phyloP scores from a whole-genome alignment of 2,113 vertebrate genomes.

The Tiliqua scincoides region DNA sequence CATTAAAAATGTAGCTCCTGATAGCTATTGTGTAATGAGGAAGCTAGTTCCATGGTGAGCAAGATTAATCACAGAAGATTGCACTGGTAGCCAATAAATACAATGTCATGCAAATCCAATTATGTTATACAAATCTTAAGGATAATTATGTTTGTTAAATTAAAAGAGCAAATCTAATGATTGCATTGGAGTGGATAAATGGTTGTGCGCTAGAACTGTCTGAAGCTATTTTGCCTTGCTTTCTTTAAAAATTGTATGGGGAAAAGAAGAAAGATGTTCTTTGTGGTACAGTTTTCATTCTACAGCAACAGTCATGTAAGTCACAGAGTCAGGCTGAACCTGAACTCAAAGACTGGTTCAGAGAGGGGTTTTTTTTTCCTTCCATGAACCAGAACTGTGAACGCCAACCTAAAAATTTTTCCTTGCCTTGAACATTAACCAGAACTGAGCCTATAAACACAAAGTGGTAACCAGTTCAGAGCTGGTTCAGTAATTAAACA shows the following conservation, averaged over 20 bases:
- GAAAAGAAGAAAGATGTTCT: background rate
- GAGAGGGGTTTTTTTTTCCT: too few relatives aligned
- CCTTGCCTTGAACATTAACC: too few relatives aligned
- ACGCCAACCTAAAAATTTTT: too few relatives aligned
- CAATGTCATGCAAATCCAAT: slow-evolving; percentile 1
- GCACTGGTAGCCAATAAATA: background rate
- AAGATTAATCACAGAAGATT: slow-evolving; percentile 14
- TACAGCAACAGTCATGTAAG: background rate
- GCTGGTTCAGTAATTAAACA: too few relatives aligned
- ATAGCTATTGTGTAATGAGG: background rate
- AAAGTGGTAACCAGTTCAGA: too few relatives aligned
- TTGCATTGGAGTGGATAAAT: slow-evolving; percentile 5
- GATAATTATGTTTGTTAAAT: slow-evolving; percentile 17
- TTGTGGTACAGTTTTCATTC: too few relatives aligned
- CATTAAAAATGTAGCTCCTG: background rate
- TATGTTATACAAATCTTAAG: background rate
- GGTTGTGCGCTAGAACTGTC: background rate
- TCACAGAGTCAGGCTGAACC: too few relatives aligned
- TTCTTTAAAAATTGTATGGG: background rate
- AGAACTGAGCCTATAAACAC: too few relatives aligned
- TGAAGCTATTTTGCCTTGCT: background rate
- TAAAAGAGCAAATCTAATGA: slow-evolving; percentile 11
- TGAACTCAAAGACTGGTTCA: too few relatives aligned
- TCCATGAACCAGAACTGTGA: too few relatives aligned
- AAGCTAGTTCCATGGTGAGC: background rate